Evolutionary conservation across 37 sponge, comb jelly and placozoan species (phyloP).

Genomic region (Eunapius fragilis): DNA sequence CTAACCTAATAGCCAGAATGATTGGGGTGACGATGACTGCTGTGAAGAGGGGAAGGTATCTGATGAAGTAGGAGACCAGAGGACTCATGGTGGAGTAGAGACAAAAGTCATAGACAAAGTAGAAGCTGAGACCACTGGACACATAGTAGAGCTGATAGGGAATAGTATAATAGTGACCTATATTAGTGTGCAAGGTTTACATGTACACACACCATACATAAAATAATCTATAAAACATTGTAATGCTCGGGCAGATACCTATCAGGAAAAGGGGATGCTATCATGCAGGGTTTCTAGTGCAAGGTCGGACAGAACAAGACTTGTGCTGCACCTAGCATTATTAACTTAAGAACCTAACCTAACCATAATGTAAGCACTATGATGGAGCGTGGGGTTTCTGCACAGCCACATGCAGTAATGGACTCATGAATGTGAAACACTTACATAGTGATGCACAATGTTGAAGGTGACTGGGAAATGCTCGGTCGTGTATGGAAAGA

Average conservation of each 20-base stretch:
- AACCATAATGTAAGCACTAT: too few relatives aligned
- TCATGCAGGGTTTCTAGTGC: too few relatives aligned
- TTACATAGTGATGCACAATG: constrained; percentile 43
- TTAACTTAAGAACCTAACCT: too few relatives aligned
- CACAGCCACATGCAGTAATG: too few relatives aligned
- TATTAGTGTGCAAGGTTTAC: too few relatives aligned
- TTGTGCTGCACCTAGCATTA: too few relatives aligned
- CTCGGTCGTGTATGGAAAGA: constrained; percentile 51
- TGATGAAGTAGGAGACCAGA: constrained; percentile 52
- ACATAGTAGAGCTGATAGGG: constrained; percentile 54
- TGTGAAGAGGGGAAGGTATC: constrained; percentile 53
- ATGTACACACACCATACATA: too few relatives aligned
- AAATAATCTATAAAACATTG: too few relatives aligned
- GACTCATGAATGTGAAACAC: constrained; percentile 1
- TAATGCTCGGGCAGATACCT: too few relatives aligned
- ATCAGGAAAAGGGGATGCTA: too few relatives aligned
- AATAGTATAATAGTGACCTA: neutral
- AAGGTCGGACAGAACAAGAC: too few relatives aligned
- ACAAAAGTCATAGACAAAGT: constrained; percentile 81
- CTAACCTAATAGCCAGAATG: constrained; percentile 14
- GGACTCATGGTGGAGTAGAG: constrained; percentile 51
- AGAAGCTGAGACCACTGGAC: constrained; percentile 61
- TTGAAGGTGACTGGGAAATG: constrained; percentile 60
- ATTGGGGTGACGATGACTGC: constrained; percentile 38
- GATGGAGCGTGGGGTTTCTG: too few relatives aligned